Evolutionary conservation across 2,888 invertebrate species (phyloP), one percentile per base, ranked within the genome.

Genomic region (Lingula anatina): DNA sequence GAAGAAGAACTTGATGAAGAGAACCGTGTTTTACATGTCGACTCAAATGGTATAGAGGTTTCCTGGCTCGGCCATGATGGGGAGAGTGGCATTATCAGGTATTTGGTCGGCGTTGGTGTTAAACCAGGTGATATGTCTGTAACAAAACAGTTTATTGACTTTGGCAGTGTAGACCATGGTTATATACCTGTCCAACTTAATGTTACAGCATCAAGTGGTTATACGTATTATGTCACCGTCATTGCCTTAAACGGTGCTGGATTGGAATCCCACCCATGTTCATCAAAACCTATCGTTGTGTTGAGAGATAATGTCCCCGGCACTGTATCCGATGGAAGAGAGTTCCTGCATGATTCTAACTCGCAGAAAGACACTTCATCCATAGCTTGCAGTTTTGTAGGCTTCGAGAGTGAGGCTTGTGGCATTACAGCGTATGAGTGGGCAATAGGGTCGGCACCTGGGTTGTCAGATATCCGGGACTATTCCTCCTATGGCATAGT

Each of bases 321-420:
- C 0, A 38, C 50, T 12, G 57, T 66, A 3, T 61, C 50, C 48
- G 66, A 66, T 50, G 65, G 66, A 1, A 40, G 64, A 26, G 41
- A 50, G 9, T 46, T 47, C 7, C 52, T 47, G 5, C 18, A 44
- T n/a, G 66, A 66, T 46, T 47, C 49, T 3, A 54, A 57, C 38
- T 65, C 50, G 45, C 57, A 54, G 0, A 31, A 40, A 31, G 66
- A 66, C 44, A 59, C 47, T 15, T 52, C 61, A 9, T 61, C 66
- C 3, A 40, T 66, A 9, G 63, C 59, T 5, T 59, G 63, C 23
- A 56, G 60, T 20, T 66, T 66, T 45, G 50, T 49, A 35, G 66
- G 66, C 1, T 66, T 66, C 52, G 56, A 61, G 42, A 64, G 64
- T 50, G 57, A 64, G 42, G 55, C 58, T 5, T 66, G 66, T 46